phyloP scores from a whole-genome alignment of 2,797 vertebrate genomes.

The Leuciscus waleckii region DNA sequence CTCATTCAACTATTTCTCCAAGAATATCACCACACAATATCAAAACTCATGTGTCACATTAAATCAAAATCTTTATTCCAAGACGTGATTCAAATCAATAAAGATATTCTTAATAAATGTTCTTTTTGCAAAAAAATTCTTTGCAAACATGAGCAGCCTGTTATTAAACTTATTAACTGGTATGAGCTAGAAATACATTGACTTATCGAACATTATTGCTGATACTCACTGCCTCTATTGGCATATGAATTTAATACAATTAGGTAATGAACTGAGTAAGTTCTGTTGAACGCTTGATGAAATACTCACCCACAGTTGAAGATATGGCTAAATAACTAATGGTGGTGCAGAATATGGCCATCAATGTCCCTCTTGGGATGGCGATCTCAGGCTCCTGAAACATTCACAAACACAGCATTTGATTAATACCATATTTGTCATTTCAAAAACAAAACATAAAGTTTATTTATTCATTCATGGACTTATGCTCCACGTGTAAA shows the following conservation, averaged over 20 bases:
- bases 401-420: background rate
- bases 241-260: background rate
- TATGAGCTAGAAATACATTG: background rate
- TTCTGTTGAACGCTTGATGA: background rate
- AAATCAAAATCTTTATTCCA: background rate
- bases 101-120: background rate
- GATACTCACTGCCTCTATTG: background rate
- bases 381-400: conserved; percentile 75
- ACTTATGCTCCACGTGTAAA: background rate
- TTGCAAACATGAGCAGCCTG: background rate
- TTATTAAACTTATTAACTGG: background rate
- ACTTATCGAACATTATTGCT: background rate
- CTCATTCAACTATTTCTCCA: background rate
- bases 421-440: background rate
- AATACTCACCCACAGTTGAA: conserved; percentile 70
- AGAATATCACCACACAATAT: background rate
- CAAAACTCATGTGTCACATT: background rate
- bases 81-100: background rate
- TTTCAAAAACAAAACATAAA: background rate
- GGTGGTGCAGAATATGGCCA: conserved; percentile 78
- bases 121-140: background rate
- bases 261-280: background rate
- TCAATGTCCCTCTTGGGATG: conserved; percentile 78
- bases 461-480: background rate
- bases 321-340: conserved; percentile 73